A percentile compares a stretch with the other conserved stretches of the same genome.
These are phyloP conservation scores for Muscicapa adusta DNA, from an alignment of 2,113 vertebrate species.

Conservation along the genomic window DNA sequence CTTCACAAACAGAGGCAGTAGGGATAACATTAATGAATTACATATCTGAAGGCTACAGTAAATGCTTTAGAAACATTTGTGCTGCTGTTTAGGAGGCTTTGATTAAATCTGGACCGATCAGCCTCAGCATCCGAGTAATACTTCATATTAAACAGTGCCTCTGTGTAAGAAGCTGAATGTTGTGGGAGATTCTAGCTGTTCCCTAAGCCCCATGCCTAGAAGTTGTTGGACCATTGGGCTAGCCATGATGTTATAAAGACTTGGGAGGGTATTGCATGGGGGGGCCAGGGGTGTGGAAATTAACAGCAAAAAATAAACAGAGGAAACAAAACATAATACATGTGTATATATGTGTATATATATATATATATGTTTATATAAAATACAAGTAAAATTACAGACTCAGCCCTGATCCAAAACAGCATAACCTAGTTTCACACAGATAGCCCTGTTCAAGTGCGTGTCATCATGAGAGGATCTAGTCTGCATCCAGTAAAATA, in stretches of 20 bases:
- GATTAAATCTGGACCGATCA: background rate
- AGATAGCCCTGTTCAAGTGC: background rate
- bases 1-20: background rate
- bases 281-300: accelerated
- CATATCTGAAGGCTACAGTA: background rate
- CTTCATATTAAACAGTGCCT: background rate
- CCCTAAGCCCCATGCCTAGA: background rate
- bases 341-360: background rate
- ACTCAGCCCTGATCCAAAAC: background rate
- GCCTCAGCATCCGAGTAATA: background rate
- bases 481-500: background rate
- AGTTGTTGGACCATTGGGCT: background rate
- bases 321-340: background rate
- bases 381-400: background rate
- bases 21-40: background rate
- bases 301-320: background rate
- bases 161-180: background rate
- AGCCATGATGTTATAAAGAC: background rate
- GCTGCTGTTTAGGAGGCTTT: background rate
- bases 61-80: background rate
- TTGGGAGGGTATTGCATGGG: background rate
- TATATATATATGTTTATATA: background rate
- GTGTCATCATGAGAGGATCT: background rate
- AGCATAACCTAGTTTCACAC: background rate
- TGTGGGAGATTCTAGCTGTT: background rate